Evolutionary conservation across 2,888 invertebrate species (phyloP), one percentile per base, ranked within the genome.

Genomic region (Drosophila antonietae): DNA sequence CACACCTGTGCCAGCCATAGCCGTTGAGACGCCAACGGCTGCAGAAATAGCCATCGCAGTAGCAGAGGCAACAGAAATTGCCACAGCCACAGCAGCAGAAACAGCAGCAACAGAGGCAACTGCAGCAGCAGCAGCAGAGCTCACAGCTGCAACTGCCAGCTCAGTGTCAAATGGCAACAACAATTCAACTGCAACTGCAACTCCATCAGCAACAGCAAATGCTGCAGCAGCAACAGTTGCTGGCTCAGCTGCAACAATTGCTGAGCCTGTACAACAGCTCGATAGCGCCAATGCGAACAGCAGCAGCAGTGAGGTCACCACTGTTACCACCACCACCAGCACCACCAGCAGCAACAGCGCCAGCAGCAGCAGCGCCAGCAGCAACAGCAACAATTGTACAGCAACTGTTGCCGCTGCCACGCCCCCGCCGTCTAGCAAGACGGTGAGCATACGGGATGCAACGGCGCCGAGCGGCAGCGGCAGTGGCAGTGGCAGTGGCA

Each of bases 201-300:
- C 59, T 62, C n/a, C 23, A 23, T 23, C 23, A 23, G 23, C 23
- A 23, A 23, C 23, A 23, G 23, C 23, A 39, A 46, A 39, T 18
- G 47, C 43, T 9, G 23, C 43, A 52, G 1, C 57, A 28, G 35
- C 33, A 47, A 43, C 28, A 51, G 60, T 37, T 31, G 65, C 14
- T 55, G 28, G 51, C 55, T 15, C 41, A 61, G 39, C 59, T 41
- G 70, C 63, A 39, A 35, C 43, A 52, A 57, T 52, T 65, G 69
- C 64, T 67, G 72, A 57, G 44, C 56, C 70, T 73, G 60, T 23
- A 39, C 78, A 52, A 70, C 80, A 46, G 15, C 49, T 73, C 67
- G 75, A 78, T 63, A 86, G 69, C 63, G 80, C 68, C 52, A 88
- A 75, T 63, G 71, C 59, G 31, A 78, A 59, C 53, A 71, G 61